Conservation (phyloP, 2,888 invertebrate species). For the Teinopalpus imperialis region DNA sequence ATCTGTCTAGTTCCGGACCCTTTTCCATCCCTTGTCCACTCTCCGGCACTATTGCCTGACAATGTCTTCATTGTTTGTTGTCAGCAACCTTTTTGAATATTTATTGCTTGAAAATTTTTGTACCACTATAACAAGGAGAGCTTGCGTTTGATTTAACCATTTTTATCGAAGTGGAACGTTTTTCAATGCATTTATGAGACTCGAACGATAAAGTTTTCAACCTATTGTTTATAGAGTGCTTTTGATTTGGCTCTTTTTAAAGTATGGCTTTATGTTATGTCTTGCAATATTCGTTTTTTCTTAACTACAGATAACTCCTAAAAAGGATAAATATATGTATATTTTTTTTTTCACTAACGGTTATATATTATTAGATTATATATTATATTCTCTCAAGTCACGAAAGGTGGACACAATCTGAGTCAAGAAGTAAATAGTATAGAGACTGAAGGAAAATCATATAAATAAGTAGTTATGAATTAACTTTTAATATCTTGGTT, state of each 20-base stretch:
- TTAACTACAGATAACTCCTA: no score
- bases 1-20: constrained; percentile 65
- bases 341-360: neutral
- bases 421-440: no score
- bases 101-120: constrained; percentile 32
- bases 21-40: constrained; percentile 65
- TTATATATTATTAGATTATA: no score
- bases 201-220: constrained; percentile 17
- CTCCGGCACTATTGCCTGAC: constrained; percentile 61
- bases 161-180: constrained; percentile 19
- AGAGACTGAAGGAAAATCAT: no score
- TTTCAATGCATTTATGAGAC: constrained; percentile 22
- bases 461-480: no score
- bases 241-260: constrained; percentile 13
- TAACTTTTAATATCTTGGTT: no score
- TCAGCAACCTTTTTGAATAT: constrained; percentile 48
- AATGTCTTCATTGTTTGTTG: constrained; percentile 65
- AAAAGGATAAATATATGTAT: no score
- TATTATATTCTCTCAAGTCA: no score
- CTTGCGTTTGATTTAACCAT: constrained; percentile 13
- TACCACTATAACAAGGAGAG: neutral
- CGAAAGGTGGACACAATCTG: no score
- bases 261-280: neutral
- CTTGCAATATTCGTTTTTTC: neutral
- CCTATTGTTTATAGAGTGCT: constrained; percentile 19